Base-by-base conservation (phyloP, 92 coral and sea anemone genomes). In the Bergia sp. region DNA sequence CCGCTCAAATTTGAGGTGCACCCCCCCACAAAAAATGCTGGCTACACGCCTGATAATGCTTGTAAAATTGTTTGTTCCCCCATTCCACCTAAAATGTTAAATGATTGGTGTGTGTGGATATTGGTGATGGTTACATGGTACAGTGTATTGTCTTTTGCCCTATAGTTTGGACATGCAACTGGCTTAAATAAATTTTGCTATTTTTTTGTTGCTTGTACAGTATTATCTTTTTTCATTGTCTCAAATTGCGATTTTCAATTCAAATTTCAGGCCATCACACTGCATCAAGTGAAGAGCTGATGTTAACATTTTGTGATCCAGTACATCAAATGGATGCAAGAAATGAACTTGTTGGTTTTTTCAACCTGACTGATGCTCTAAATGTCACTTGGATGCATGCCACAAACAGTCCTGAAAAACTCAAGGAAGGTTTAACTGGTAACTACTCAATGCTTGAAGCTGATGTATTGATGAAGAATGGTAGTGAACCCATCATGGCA, bases 301-400 rank as follows among this genome's bases (percentile, higher is more conserved):
- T 65, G 80, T 44, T 76, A 76, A 5, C 53, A 21, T 83, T 83
- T 72, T 83, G 86, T 44, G 42, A 49, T 7, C 77, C 76, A 67
- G 86, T 83, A 9, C 42, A 44, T 2, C 77, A 42, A 6, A 67
- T 10, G 50, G 86, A 83, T 83, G 86, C 77, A 3, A 83, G 86
- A 42, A 41, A 83, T 83, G 86, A 83, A 23, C 77, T 83, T 13
- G 23, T 83, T 37, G 44, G 74, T 18, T 94, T 86, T 85, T 94
- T 95, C 50, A 73, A 88, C 58, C 76, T 89, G 20, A 75, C 81
- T 12, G 96, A 95, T 91, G 94, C 91, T 12, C 85, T 87, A 47
- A 89, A 94, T 9, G 78, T 96, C 45, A 93, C 96, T n/a, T 96
- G 99, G 99, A 88, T 91, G 67, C 99, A 96, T 89, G 98, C 98